Conservation (phyloP, 2,888 invertebrate genomes). For the Diplazon laetatorius region DNA sequence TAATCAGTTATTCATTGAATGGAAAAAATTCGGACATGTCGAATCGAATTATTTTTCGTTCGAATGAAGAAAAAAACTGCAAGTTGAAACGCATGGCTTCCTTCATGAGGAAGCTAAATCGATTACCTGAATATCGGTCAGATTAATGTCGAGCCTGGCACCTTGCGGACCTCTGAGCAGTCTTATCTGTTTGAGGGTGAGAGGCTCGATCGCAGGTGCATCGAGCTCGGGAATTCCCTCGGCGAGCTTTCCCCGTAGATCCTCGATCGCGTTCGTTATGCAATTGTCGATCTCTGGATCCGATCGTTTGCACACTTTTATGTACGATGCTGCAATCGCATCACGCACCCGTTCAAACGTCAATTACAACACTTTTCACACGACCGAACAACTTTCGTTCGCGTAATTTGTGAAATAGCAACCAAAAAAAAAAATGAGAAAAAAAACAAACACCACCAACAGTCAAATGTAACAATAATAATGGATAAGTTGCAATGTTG, state of each 20-base stretch:
- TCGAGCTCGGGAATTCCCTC: conserved; percentile 87
- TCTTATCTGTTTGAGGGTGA: conserved; percentile 86
- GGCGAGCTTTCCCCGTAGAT: conserved; percentile 85
- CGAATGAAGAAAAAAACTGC: no score
- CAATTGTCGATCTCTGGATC: conserved; percentile 87
- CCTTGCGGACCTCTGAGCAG: conserved; percentile 85
- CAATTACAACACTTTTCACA: not conserved
- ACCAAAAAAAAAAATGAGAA: not conserved
- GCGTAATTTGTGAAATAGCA: not conserved
- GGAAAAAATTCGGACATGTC: no score
- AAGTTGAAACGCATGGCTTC: no score
- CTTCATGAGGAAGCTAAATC: no score
- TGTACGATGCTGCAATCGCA: conserved; percentile 86
- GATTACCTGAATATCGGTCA: conserved; percentile 78
- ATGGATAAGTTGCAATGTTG: no score
- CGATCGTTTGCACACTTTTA: conserved; percentile 86
- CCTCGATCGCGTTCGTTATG: conserved; percentile 86
- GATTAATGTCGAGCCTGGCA: conserved; percentile 81
- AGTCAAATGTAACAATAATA: not conserved
- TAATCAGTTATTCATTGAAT: no score
- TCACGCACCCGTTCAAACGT: conserved; percentile 21
- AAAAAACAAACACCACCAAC: not conserved
- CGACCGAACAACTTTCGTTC: not conserved
- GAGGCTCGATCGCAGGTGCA: conserved; percentile 87
- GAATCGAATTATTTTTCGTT: no score